Base-by-base conservation (phyloP, 2,888 invertebrate genomes). In the Drosophila borborema region DNA sequence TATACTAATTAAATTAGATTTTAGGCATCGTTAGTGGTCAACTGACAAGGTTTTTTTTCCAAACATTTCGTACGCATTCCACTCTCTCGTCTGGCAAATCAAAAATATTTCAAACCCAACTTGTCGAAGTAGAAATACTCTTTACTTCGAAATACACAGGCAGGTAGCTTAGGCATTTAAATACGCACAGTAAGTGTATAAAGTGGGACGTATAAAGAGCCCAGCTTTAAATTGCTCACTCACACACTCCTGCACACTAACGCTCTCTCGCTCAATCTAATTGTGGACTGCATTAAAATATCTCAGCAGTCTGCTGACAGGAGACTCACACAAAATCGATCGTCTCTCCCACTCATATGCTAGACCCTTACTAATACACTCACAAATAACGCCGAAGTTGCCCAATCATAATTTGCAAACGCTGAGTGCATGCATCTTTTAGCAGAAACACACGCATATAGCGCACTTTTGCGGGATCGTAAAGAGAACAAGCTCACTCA, bases 1-100 rank as follows among this genome's bases (percentile, higher is more conserved):
- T 51, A 63, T 64, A 66, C 59, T 74, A 73, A 86, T 81, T 89
- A 67, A 77, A 77, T 81, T 83, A 72, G 36, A 78, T 64, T 68
- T 69, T 82, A 79, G 77, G 70, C 79, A 79, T 64, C 62, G 65
- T 63, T 75, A 70, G 78, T 78, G 75, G 84, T 55, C 60, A 81
- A 43, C 61, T 67, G 61, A 74, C 53, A 86, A 60, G 46, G n/a
- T 49, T 40, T 48, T 41, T 23, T 23, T 41, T 59, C 36, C 43
- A 38, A 3, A 4, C 23, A 23, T 23, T 23, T 23, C 23, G 23
- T 23, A 23, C 23, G 48, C 28, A 16, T 36, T 36, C 1, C 46
- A 16, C 28, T 18, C 41, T 45, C 34, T 31, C 40, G 10, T 14
- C 16, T n/a, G n/a, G 5, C 31, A 49, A 62, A 61, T 51, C 45